Conservation (phyloP, 2,113 vertebrate genomes). For the Cephalopterus ornatus region DNA sequence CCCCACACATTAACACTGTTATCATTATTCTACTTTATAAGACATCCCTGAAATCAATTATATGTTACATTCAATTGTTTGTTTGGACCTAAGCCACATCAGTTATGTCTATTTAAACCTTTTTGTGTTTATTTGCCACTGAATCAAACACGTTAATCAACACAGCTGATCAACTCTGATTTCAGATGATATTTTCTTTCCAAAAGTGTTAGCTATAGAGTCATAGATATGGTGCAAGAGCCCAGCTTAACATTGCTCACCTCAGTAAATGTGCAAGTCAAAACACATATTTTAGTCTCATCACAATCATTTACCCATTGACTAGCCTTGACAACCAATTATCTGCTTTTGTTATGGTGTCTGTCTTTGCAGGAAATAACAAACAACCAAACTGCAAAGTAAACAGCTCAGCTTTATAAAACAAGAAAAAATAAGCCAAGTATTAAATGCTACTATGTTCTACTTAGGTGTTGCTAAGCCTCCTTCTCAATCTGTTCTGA, state of each 20-base stretch:
- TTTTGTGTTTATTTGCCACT: not conserved
- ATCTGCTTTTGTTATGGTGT: not conserved
- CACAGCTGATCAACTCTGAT: not conserved
- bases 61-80: not conserved
- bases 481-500: not conserved
- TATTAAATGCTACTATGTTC: not conserved
- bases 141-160: not conserved
- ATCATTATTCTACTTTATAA: not conserved
- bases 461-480: not conserved
- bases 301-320: not conserved
- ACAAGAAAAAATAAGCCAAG: not conserved
- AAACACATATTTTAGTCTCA: not conserved
- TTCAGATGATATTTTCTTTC: not conserved
- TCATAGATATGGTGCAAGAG: accelerated
- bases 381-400: not conserved
- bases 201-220: not conserved
- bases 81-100: not conserved
- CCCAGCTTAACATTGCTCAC: not conserved
- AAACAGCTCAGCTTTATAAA: not conserved
- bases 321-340: not conserved
- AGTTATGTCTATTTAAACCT: not conserved
- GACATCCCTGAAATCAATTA: not conserved
- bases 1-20: not conserved
- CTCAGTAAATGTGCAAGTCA: not conserved
- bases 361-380: not conserved